These are phyloP conservation scores for Euplagia quadripunctaria DNA, from an alignment of 2,888 invertebrate species.

Conservation along the genomic window DNA sequence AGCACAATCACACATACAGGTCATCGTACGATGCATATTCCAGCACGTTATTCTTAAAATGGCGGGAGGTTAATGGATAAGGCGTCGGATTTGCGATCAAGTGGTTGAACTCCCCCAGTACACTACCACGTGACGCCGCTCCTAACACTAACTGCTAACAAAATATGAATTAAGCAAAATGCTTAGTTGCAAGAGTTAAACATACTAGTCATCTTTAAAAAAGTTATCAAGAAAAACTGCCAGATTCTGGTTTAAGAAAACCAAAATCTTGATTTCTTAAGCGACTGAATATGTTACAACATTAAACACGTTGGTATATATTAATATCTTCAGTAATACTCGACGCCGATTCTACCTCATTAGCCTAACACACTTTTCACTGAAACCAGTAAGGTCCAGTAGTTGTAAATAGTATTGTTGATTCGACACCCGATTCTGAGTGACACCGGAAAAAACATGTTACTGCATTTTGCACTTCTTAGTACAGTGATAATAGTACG, in stretches of 20 bases:
- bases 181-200: background rate
- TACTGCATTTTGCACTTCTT: slow-evolving; percentile 10
- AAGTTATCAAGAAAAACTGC: background rate
- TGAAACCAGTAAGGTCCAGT: slow-evolving; percentile 1
- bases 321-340: background rate
- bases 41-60: background rate
- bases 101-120: no score
- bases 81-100: background rate
- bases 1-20: background rate
- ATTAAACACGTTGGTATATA: no score
- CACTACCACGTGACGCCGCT: background rate
- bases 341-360: background rate
- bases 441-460: slow-evolving; percentile 15
- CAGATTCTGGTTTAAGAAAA: background rate
- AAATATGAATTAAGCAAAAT: background rate
- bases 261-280: background rate
- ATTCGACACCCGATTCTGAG: background rate
- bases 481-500: slow-evolving; percentile 6
- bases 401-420: slow-evolving; percentile 4
- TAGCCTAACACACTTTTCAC: background rate
- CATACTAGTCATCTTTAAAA: no score
- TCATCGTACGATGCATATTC: background rate
- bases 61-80: background rate
- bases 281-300: no score
- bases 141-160: background rate